A percentile compares a stretch with the other conserved stretches of the same genome.
Evolutionary conservation across 1,140 invertebrate species (phyloP).

Genomic region (Frieseomelitta varia): DNA sequence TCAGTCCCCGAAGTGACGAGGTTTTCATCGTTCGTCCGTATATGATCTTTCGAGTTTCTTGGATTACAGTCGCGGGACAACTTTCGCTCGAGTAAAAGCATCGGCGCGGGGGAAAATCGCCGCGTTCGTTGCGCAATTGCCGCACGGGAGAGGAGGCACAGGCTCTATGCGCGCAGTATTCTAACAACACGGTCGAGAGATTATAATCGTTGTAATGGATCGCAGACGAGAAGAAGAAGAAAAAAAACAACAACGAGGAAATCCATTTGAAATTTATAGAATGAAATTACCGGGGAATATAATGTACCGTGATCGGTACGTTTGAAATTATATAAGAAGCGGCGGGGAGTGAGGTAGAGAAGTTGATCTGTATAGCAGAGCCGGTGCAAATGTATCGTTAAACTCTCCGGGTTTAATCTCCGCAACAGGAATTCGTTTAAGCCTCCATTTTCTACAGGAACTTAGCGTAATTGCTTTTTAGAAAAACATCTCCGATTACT

Average conservation of each 20-base stretch:
- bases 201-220: not conserved
- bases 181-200: not conserved
- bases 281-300: not conserved
- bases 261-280: not conserved
- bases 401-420: not conserved
- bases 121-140: not conserved
- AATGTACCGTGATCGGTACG: too few species aligned
- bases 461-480: slow-evolving; percentile 32
- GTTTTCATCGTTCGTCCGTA: not conserved
- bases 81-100: slow-evolving; percentile 5
- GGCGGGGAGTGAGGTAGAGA: too few species aligned
- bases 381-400: not conserved
- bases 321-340: not conserved
- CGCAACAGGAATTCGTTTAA: not conserved
- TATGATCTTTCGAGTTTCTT: slow-evolving; percentile 1
- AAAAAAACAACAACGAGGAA: too few species aligned
- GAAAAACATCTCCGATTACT: slow-evolving; percentile 64
- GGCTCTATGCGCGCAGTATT: not conserved
- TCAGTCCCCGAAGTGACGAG: not conserved
- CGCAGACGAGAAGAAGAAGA: too few species aligned
- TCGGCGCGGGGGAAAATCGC: not conserved
- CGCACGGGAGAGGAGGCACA: too few species aligned
- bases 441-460: not conserved
- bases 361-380: not conserved
- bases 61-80: not conserved